Evolutionary conservation across 2,113 vertebrate genomes (phyloP), one percentile per base, ranked within the genome.

Genomic region (Tretioscincus oriximinensis): DNA sequence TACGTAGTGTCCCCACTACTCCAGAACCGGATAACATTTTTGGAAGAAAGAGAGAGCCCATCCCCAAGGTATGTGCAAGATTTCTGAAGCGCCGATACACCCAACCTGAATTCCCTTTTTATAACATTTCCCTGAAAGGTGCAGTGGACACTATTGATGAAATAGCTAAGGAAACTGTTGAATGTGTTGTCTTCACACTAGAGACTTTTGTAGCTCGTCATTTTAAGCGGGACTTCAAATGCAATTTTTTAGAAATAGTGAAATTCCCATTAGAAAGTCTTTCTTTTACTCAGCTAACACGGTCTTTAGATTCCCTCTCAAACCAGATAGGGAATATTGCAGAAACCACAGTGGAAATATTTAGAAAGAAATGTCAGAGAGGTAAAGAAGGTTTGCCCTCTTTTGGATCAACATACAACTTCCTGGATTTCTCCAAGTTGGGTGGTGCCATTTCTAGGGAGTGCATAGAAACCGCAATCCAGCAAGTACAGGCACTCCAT

Each of bases 231-330:
- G 73, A 81, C 26, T 81, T 82, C 66, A 28, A 77, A 4, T 20
- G 41, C 65, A 71, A 54, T 18, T 68, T 64, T 85, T 85, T 63
- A 74, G 63, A 87, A 65, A 71, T 84, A 7, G 58, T 71, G 28
- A 35, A 76, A 0, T 74, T 90, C 7, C 58, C n/a, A 0, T 0
- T 51, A 67, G 65, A 71, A 78, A 75, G 21, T 51, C 24, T 84
- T 69, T 60, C 22, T 47, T 75, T 58, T 14, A 72, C 22, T 9
- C 31, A 28, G 26, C 24, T 75, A 35, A 77, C 22, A 1, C 22
- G 51, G 29, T 84, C 72, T 9, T 70, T 84, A 51, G 72, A 79
- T 35, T 74, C 77, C 14, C 6, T 29, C n/a, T 87, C 47, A 3
- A 6, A 28, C 0, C 64, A 74, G 9, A 31, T 14, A 20, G 74